Conservation (phyloP, 2,797 vertebrate genomes). For the Rhinella marina region DNA sequence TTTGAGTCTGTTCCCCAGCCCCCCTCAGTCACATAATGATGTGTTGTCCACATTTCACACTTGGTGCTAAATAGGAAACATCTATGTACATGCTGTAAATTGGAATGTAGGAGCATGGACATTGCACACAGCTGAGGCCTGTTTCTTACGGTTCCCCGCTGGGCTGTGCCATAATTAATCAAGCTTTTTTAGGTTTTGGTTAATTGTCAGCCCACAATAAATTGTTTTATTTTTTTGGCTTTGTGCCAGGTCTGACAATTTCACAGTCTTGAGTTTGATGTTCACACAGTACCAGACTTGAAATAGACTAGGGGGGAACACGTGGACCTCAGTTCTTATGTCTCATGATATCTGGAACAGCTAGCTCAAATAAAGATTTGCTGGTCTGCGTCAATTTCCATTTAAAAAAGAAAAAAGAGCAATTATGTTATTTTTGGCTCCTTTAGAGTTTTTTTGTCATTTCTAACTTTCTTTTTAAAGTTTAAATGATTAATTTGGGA, state of each 20-base stretch:
- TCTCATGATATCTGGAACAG: constrained; percentile 20
- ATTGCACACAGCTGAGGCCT: constrained; percentile 67
- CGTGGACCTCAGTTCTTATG: background rate
- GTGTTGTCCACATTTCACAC: constrained; percentile 61
- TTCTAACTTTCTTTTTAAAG: background rate
- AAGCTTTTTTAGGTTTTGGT: constrained; percentile 79
- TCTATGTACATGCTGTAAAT: constrained; percentile 68
- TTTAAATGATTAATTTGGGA: too few relatives aligned
- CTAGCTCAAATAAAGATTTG: background rate
- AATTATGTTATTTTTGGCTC: background rate
- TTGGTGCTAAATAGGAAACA: constrained; percentile 66
- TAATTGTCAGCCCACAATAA: constrained; percentile 79
- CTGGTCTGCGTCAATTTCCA: background rate
- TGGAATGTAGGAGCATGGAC: constrained; percentile 57
- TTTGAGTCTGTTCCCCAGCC: constrained; percentile 39
- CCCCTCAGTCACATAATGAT: constrained; percentile 55
- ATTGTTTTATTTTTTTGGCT: constrained; percentile 77
- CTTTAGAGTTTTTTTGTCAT: background rate
- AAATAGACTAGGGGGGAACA: constrained; percentile 49
- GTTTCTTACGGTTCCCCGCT: constrained; percentile 71
- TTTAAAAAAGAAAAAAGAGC: background rate
- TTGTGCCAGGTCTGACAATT: constrained; percentile 77
- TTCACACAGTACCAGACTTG: constrained; percentile 76
- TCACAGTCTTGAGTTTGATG: constrained; percentile 62
- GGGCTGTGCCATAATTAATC: constrained; percentile 79